Evolutionary conservation across 2,888 invertebrate species (phyloP), one percentile per base, ranked within the genome.

Genomic region (Leptinotarsa juncta): DNA sequence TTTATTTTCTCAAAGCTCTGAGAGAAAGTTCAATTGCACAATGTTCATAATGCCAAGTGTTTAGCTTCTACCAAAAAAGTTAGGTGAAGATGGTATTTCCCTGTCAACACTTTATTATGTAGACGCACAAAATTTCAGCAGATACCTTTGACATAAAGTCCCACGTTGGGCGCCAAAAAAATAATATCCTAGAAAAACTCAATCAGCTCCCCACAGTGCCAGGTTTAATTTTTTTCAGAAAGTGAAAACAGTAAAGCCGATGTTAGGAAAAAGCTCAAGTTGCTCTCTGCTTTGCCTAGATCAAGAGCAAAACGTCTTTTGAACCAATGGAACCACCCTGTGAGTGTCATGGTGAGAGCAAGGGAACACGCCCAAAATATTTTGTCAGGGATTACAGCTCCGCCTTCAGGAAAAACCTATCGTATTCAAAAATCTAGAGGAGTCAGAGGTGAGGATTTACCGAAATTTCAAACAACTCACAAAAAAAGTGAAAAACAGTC

Each of bases 331-430:
- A 88, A 91, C 76, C 93, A 94, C 88, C 93, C 94, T 15, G 91
- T 93, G 60, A 94, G 95, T 84, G 90, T 95, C 18, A 91, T 93
- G 90, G 89, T 95, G 81, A 90, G 95, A 74, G 96, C 95, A 0
- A 89, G 95, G 12, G 95, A 96, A 86, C 96, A 96, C 87, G 94
- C 96, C 16, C 90, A 92, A 65, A 93, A 95, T 84, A 93, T 96
- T 85, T 89, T 96, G 51, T 94, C 94, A 53, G 96, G 95, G 51
- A 91, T 93, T 73, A 90, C 90, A 79, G 89, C 89, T 10, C 87
- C 85, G 60, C 86, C 86, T 62, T 85, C 87, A 53, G 83, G 85
- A 48, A 80, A 85, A 73, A 75, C 78, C 16, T 83, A 83, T 53
- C 81, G 84, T 48, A 78, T 82, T 23, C 84, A 85, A 60, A 85